Conservation (phyloP, 2,113 vertebrate species). For the Gambusia holbrooki region DNA sequence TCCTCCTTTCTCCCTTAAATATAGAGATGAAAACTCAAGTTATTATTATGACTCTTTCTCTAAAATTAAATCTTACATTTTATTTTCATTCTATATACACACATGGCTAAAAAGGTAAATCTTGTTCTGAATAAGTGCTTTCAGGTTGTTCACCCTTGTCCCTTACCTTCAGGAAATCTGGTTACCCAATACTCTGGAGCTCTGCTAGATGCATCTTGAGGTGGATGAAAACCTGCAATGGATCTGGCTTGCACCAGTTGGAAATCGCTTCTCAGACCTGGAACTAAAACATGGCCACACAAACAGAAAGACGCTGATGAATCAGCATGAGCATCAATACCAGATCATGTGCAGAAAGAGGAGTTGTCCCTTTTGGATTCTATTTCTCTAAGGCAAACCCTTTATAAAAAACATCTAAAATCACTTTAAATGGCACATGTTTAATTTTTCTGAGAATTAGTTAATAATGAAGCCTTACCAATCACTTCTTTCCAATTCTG, state of each 20-base stretch:
- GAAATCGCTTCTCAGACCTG: conserved; percentile 10
- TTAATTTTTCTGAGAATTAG: conserved; percentile 30
- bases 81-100: neutral
- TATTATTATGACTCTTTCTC: neutral
- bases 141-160: conserved; percentile 28
- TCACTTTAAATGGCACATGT: neutral
- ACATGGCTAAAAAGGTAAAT: neutral
- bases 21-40: neutral
- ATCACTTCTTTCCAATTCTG: conserved; percentile 85
- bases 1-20: conserved; percentile 19
- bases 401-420: conserved; percentile 1
- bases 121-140: neutral
- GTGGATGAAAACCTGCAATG: neutral
- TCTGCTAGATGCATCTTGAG: neutral
- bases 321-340: neutral
- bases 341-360: neutral
- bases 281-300: conserved; percentile 44
- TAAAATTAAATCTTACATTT: neutral
- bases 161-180: neutral
- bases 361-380: neutral
- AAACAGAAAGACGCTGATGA: conserved; percentile 30
- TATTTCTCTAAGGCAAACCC: neutral
- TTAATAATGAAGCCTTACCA: conserved; percentile 84
- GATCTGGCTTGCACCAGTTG: conserved; percentile 5
- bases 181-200: neutral